Conservation (phyloP, 2,797 vertebrate species). For the Eupleurogrammus muticus region DNA sequence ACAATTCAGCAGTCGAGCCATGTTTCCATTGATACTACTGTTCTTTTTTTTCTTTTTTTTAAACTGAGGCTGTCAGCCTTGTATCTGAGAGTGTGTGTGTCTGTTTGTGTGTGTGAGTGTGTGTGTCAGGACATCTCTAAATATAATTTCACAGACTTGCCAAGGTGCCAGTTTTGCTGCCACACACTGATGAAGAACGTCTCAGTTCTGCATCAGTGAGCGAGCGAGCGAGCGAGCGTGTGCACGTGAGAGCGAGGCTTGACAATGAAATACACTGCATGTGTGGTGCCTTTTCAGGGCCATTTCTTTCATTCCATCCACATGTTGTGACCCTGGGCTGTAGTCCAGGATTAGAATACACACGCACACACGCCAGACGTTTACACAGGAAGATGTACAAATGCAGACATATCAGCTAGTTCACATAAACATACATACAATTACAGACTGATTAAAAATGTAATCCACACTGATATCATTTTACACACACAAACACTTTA, state of each 20-base stretch:
- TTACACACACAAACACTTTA: background rate
- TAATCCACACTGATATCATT: too few relatives aligned
- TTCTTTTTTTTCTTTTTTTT: constrained; percentile 33
- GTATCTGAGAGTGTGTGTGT: constrained; percentile 24
- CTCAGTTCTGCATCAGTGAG: constrained; percentile 33
- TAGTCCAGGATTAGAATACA: constrained; percentile 17
- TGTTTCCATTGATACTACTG: constrained; percentile 57
- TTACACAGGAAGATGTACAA: background rate
- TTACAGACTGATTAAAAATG: too few relatives aligned
- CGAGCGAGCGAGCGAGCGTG: background rate
- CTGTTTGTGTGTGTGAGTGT: constrained; percentile 11
- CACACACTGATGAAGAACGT: constrained; percentile 44
- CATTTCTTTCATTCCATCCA: constrained; percentile 48
- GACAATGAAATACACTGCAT: constrained; percentile 40
- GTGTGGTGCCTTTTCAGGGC: constrained; percentile 42
- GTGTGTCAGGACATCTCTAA: constrained; percentile 54
- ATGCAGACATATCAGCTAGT: background rate
- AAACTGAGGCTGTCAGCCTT: constrained; percentile 40
- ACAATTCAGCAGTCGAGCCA: constrained; percentile 46
- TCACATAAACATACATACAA: background rate
- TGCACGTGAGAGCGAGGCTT: background rate
- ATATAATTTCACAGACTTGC: constrained; percentile 68
- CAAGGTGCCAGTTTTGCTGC: constrained; percentile 47
- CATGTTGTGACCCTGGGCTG: constrained; percentile 37
- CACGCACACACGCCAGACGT: background rate